Evolutionary conservation across 2,113 vertebrate genomes (phyloP).

Genomic region (Arothron firmamentum): DNA sequence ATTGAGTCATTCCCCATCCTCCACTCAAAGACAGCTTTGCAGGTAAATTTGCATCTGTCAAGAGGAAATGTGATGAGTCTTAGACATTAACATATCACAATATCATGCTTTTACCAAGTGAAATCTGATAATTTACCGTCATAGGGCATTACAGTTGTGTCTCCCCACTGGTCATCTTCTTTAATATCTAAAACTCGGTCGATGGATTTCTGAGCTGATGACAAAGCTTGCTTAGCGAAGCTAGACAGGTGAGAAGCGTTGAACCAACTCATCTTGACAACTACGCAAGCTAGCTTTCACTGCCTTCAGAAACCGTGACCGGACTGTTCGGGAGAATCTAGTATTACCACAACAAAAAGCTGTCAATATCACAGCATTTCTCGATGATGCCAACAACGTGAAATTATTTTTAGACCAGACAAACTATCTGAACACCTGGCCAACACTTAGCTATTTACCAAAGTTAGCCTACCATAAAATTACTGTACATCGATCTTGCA

Average conservation of each 20-base stretch:
- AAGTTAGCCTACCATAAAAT: constrained; percentile 19
- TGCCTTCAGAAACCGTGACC: not conserved
- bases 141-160: constrained; percentile 74
- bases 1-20: constrained; percentile 90
- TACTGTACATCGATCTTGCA: not conserved
- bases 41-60: constrained; percentile 63
- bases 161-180: constrained; percentile 89
- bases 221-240: constrained; percentile 97
- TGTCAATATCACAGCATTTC: no score
- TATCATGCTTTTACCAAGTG: not conserved
- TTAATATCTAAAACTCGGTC: constrained; percentile 96
- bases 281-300: constrained; percentile 12
- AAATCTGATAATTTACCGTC: constrained; percentile 71
- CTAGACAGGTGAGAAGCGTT: constrained; percentile 95
- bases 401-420: not conserved
- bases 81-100: not conserved
- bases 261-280: constrained; percentile 90
- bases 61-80: not conserved
- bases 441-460: constrained; percentile 30
- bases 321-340: not conserved
- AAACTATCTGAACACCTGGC: constrained; percentile 2
- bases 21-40: constrained; percentile 81
- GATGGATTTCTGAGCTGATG: constrained; percentile 96
- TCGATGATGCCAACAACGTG: not conserved
- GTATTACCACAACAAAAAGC: no score